Conservation (phyloP, 2,888 invertebrate genomes). For the Rutpela maculata region DNA sequence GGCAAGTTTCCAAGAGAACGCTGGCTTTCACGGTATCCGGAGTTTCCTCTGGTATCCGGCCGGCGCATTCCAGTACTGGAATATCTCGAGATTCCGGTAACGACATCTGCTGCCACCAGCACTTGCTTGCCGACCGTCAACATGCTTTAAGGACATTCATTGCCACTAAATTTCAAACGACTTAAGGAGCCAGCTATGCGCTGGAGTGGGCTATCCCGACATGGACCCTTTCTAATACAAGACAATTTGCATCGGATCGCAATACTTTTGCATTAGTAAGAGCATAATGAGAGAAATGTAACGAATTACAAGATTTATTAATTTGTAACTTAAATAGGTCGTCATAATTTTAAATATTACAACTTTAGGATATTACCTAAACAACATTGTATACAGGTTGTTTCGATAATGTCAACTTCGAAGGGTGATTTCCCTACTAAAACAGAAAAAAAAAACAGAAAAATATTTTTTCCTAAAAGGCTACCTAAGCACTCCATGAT, state of each 20-base stretch:
- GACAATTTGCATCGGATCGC: neutral
- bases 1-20: slow-evolving; percentile 41
- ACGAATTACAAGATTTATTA: too few species aligned
- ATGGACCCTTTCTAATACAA: slow-evolving; percentile 1
- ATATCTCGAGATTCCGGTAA: slow-evolving; percentile 37
- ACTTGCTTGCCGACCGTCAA: slow-evolving; percentile 35
- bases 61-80: slow-evolving; percentile 33
- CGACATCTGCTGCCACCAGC: slow-evolving; percentile 35
- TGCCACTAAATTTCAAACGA: slow-evolving; percentile 37
- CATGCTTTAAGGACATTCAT: slow-evolving; percentile 43
- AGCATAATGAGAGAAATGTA: neutral
- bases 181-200: slow-evolving; percentile 20
- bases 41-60: slow-evolving; percentile 48
- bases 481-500: too few species aligned
- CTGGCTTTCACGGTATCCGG: slow-evolving; percentile 48
- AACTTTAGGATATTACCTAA: too few species aligned
- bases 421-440: too few species aligned
- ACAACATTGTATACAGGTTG: too few species aligned
- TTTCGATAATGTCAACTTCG: too few species aligned
- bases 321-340: too few species aligned
- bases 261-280: neutral
- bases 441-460: too few species aligned
- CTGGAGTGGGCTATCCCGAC: neutral
- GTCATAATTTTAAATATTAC: too few species aligned
- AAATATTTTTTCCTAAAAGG: too few species aligned